These are phyloP conservation scores for Theristicus caerulescens DNA, from an alignment of 2,113 vertebrate species.

Conservation along the genomic window DNA sequence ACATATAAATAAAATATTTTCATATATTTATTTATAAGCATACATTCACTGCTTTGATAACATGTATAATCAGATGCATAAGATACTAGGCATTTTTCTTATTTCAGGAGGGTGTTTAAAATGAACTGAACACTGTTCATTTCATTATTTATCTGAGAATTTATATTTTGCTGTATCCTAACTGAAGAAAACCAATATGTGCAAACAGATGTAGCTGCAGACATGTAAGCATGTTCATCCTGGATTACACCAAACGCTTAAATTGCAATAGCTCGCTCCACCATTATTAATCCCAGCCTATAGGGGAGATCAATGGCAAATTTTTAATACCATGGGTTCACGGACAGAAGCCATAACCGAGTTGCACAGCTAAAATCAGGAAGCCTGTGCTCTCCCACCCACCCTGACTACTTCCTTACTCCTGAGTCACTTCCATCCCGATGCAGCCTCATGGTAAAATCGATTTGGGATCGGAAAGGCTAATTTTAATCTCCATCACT, in stretches of 20 bases:
- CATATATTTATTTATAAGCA: neutral
- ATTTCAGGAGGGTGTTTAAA: neutral
- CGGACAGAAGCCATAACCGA: neutral
- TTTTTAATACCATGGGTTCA: neutral
- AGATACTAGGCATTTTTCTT: neutral
- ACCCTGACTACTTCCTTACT: neutral
- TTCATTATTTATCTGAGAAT: neutral
- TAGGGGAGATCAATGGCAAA: rapidly evolving
- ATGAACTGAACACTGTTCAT: neutral
- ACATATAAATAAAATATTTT: neutral
- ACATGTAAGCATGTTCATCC: neutral
- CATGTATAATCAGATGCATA: neutral
- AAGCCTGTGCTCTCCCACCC: neutral
- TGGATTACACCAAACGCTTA: neutral
- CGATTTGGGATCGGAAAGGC: neutral
- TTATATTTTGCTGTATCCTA: neutral
- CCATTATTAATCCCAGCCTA: neutral
- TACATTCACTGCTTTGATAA: neutral
- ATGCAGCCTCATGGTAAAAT: neutral
- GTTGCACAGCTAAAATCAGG: neutral
- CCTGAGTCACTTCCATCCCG: neutral
- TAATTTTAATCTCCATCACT: neutral
- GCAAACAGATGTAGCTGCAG: neutral
- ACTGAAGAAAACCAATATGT: neutral
- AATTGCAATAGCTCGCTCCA: neutral